A percentile compares a stretch with the other conserved stretches of the same genome.
These are phyloP conservation scores for Drosophila quadrilineata DNA, from an alignment of 1,140 invertebrate genomes.

Conservation along the genomic window DNA sequence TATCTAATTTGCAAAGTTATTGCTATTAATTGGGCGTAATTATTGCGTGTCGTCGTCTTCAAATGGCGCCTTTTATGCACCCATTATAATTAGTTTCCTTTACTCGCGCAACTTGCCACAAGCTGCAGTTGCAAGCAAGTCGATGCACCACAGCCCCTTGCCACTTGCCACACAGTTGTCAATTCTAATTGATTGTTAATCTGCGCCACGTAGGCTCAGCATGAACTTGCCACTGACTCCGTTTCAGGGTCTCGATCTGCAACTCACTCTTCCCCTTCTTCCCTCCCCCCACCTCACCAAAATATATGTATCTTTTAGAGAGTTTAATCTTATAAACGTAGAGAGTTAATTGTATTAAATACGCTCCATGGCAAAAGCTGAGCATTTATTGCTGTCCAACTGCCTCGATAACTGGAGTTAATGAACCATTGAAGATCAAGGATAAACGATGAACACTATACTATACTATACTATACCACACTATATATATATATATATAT, in stretches of 20 bases:
- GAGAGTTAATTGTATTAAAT: conserved; percentile 79
- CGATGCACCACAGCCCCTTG: not conserved
- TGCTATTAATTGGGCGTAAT: conserved; percentile 78
- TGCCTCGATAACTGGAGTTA: conserved; percentile 48
- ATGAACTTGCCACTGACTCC: conserved; percentile 47
- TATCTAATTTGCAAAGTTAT: conserved; percentile 80
- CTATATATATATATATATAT: too few species aligned
- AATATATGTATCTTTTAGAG: too few species aligned
- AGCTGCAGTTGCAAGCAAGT: conserved; percentile 9
- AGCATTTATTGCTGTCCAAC: conserved; percentile 31
- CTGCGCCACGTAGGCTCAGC: conserved; percentile 49
- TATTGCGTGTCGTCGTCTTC: conserved; percentile 71
- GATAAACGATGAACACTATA: conserved; percentile 65
- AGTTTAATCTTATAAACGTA: conserved; percentile 75
- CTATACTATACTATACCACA: too few species aligned
- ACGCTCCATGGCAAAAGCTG: too few species aligned
- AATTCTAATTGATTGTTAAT: conserved; percentile 81
- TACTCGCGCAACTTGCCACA: conserved; percentile 3
- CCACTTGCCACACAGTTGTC: conserved; percentile 49
- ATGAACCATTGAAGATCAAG: conserved; percentile 80
- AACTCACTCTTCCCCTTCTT: not conserved
- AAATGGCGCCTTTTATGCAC: conserved; percentile 76
- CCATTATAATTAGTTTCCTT: conserved; percentile 73
- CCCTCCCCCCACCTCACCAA: too few species aligned
- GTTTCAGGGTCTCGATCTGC: not conserved